Evolutionary conservation across 2,797 vertebrate genomes (phyloP).

Genomic region (Parambassis ranga): DNA sequence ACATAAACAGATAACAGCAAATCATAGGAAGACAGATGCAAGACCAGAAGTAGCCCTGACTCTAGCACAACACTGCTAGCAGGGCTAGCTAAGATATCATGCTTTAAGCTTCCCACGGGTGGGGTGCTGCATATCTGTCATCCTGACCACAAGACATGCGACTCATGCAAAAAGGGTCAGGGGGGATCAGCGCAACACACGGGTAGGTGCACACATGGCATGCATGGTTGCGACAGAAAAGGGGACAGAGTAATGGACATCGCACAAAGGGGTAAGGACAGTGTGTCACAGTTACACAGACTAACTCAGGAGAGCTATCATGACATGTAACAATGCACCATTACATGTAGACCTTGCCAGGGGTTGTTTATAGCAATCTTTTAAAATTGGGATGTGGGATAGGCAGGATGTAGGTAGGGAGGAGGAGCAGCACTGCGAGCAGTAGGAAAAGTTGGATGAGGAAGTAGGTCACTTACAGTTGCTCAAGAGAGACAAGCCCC

Average conservation of each 20-base stretch:
- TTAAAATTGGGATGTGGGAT: slow-evolving; percentile 5
- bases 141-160: slow-evolving; percentile 66
- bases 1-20: slow-evolving; percentile 3
- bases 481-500: slow-evolving; percentile 99
- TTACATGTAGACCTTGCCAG: slow-evolving; percentile 23
- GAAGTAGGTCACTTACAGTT: slow-evolving; percentile 95
- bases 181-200: slow-evolving; percentile 42
- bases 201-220: slow-evolving; percentile 55
- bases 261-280: neutral
- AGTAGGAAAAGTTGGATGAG: slow-evolving; percentile 56
- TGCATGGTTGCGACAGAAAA: slow-evolving; percentile 52
- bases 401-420: slow-evolving; percentile 55
- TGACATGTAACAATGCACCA: slow-evolving; percentile 6
- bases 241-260: neutral
- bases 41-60: slow-evolving; percentile 5
- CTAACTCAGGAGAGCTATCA: slow-evolving; percentile 19
- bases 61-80: neutral
- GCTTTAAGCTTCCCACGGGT: slow-evolving; percentile 20
- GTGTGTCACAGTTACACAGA: neutral
- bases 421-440: slow-evolving; percentile 45
- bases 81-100: slow-evolving; percentile 14
- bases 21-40: slow-evolving; percentile 7
- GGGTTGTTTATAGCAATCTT: slow-evolving; percentile 12
- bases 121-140: slow-evolving; percentile 15
- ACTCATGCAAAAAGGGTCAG: slow-evolving; percentile 78